Conservation (phyloP, 2,113 vertebrate genomes). For the Grantiella picta region DNA sequence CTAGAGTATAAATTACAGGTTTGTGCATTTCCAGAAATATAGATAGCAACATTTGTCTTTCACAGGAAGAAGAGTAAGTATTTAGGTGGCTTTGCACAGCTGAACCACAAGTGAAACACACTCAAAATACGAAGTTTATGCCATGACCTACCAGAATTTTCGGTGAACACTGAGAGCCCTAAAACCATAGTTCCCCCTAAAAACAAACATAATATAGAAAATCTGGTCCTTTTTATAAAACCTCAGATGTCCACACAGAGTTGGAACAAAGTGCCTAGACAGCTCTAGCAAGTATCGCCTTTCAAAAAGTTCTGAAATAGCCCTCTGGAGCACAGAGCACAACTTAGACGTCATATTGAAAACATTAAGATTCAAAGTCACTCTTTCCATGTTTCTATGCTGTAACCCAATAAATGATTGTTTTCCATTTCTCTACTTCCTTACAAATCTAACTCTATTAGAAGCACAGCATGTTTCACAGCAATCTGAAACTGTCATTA, state of each 20-base stretch:
- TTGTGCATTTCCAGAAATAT: not conserved
- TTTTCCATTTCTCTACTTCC: constrained; percentile 30
- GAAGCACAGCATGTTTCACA: constrained; percentile 8
- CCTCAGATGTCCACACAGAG: not conserved
- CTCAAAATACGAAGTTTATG: not conserved
- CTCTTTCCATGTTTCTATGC: not conserved
- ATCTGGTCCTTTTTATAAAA: not conserved
- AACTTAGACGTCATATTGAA: not conserved
- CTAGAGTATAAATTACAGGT: not conserved
- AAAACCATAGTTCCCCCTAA: not conserved
- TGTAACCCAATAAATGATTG: not conserved
- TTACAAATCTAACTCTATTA: constrained; percentile 31
- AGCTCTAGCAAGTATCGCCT: not conserved
- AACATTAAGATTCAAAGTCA: constrained; percentile 14
- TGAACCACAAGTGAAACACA: not conserved
- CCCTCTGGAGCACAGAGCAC: not conserved
- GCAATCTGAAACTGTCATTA: not conserved
- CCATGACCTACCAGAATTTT: not conserved
- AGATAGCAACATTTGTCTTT: not conserved
- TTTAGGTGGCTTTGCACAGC: not conserved
- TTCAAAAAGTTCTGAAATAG: not conserved
- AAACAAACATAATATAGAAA: not conserved
- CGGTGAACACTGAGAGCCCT: not conserved
- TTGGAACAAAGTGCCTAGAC: not conserved
- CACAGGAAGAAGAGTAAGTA: not conserved